Conservation (phyloP, 1,140 invertebrate genomes). For the Penaeus japonicus region DNA sequence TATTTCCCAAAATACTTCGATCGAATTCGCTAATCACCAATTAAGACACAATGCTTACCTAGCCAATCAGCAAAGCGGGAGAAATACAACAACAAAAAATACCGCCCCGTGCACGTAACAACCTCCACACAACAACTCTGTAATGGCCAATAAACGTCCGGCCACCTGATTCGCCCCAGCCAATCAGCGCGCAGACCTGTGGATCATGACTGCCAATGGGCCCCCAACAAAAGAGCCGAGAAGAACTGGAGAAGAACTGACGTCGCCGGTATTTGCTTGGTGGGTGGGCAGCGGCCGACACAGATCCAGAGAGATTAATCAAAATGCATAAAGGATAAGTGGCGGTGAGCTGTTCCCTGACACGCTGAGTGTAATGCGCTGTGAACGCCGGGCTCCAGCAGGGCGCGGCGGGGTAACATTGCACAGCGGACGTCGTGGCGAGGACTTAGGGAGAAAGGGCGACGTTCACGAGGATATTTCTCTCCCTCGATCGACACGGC, state of each 20-base stretch:
- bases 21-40: too few species aligned
- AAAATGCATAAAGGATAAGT: constrained; percentile 3
- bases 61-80: too few species aligned
- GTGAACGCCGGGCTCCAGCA: too few species aligned
- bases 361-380: too few species aligned
- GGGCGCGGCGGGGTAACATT: background rate
- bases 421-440: background rate
- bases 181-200: background rate
- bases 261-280: background rate
- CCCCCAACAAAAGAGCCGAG: too few species aligned
- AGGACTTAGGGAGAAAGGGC: background rate
- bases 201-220: background rate
- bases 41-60: too few species aligned
- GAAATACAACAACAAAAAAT: too few species aligned
- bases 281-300: background rate
- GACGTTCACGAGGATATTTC: background rate
- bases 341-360: background rate
- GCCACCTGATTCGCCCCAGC: background rate
- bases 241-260: background rate
- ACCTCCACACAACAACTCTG: too few species aligned
- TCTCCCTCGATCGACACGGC: too few species aligned
- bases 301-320: constrained; percentile 14
- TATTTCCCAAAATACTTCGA: too few species aligned
- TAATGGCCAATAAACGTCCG: background rate
- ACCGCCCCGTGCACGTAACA: too few species aligned